A percentile compares a stretch with the other conserved stretches of the same genome.
Conservation (phyloP, 1,140 invertebrate genomes). For the Macrobrachium nipponense region DNA sequence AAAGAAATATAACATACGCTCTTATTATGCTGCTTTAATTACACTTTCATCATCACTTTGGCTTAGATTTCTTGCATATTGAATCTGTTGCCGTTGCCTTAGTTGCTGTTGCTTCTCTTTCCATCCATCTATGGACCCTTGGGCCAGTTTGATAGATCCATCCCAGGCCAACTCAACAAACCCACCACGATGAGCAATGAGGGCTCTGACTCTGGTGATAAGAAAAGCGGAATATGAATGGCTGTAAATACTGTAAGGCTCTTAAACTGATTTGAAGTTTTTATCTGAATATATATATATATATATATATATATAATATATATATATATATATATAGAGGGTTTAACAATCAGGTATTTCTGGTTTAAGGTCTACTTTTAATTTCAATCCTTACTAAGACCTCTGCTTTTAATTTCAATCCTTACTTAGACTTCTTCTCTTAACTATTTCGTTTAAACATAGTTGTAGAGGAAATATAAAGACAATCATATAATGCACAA, state of each 20-base stretch:
- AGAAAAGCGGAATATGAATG: neutral
- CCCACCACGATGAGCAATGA: constrained; percentile 91
- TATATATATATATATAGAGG: too few relatives aligned
- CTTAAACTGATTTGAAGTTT: neutral
- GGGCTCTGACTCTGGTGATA: constrained; percentile 83
- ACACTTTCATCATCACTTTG: neutral
- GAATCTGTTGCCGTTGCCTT: constrained; percentile 36
- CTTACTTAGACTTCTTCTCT: too few relatives aligned
- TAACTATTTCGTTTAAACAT: too few relatives aligned
- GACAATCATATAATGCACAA: too few relatives aligned
- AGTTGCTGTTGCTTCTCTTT: constrained; percentile 17
- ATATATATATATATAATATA: too few relatives aligned
- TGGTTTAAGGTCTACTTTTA: too few relatives aligned
- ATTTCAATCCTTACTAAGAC: too few relatives aligned
- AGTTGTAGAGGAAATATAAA: too few relatives aligned
- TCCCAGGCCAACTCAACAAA: constrained; percentile 94
- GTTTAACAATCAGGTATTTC: too few relatives aligned
- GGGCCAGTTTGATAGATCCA: constrained; percentile 21
- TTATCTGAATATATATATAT: neutral
- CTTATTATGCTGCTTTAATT: too few relatives aligned
- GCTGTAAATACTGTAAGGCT: neutral
- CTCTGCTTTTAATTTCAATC: too few relatives aligned
- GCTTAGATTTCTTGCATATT: constrained; percentile 46
- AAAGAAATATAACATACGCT: too few relatives aligned
- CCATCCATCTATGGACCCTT: constrained; percentile 12